phyloP scores from a whole-genome alignment of 1,140 invertebrate genomes.

The Drosophila murphyi region DNA sequence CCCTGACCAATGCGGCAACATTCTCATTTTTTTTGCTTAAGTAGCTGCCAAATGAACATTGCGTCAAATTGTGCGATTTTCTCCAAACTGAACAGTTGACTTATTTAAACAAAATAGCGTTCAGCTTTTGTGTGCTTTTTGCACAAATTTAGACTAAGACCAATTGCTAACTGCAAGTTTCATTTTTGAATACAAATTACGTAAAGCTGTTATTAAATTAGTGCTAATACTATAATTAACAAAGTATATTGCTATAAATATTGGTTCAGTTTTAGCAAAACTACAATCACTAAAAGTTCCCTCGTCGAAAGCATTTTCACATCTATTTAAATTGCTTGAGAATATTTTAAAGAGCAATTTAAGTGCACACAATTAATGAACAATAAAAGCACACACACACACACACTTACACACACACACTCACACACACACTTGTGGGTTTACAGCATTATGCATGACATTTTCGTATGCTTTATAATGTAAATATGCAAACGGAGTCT shows the following conservation, averaged over 20 bases:
- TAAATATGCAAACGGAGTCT: background rate
- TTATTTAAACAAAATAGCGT: background rate
- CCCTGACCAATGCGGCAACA: constrained; percentile 26
- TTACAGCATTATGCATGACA: background rate
- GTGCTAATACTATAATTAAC: too few species aligned
- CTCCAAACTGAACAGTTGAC: constrained; percentile 9
- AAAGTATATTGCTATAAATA: too few species aligned
- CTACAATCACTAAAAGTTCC: too few species aligned
- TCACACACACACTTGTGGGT: too few species aligned
- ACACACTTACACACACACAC: background rate
- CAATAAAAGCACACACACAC: background rate
- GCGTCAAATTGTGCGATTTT: constrained; percentile 11
- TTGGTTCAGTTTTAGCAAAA: too few species aligned
- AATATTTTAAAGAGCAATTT: background rate
- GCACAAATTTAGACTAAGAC: background rate
- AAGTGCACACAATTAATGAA: background rate
- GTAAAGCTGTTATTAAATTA: too few species aligned
- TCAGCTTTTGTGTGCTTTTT: background rate
- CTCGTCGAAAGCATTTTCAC: too few species aligned
- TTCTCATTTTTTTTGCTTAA: constrained; percentile 11
- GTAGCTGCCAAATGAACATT: constrained; percentile 22
- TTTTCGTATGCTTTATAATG: background rate
- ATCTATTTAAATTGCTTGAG: too few species aligned
- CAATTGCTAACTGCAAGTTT: too few species aligned
- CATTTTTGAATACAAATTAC: too few species aligned